Evolutionary conservation across 2,797 vertebrate species (phyloP), one percentile per base, ranked within the genome.

Genomic region (Novumbra hubbsi): DNA sequence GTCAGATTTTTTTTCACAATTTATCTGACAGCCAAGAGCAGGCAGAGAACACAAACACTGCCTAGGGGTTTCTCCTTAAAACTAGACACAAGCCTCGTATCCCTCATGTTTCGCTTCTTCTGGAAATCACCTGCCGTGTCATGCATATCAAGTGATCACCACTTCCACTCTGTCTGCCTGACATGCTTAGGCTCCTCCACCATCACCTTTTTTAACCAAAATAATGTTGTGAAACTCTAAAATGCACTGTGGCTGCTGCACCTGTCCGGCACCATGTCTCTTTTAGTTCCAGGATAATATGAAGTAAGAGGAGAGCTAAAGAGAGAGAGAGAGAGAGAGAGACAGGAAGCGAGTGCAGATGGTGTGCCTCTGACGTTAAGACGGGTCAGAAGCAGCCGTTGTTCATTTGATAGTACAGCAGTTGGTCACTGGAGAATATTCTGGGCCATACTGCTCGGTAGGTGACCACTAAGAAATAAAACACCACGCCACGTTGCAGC

Each of bases 1-100:
- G 79, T 76, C 71, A 80, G 79, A 67, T 80, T 81, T 82, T 45
- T 68, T 68, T 68, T 27, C 34, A n/a, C 15, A 30, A 90, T 88
- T 88, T 88, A 90, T 91, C 88, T 90, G 88, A 86, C 86, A 86
- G 84, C 69, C 81, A 34, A 65, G 79, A 77, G 81, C 85, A 82
- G 80, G 79, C 77, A 45, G 81, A 86, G 84, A 91, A 89, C 87
- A 89, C 85, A 89, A 88, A 91, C 80, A 87, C 86, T 83, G 89
- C 89, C 90, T 81, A 83, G 55, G 64, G 88, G 88, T 88, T 83
- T 79, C 87, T 89, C 79, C 85, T 90, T 87, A 38, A 89, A 90
- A 88, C 86, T 83, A 82, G 87, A 90, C 84, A 90, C 86, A 85
- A 87, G 83, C 76, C 85, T 91, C 88, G 89, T 86, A 86, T 89